Evolutionary conservation across 2,888 invertebrate species (phyloP), one percentile per base, ranked within the genome.

Genomic region (Anoncus sp.): DNA sequence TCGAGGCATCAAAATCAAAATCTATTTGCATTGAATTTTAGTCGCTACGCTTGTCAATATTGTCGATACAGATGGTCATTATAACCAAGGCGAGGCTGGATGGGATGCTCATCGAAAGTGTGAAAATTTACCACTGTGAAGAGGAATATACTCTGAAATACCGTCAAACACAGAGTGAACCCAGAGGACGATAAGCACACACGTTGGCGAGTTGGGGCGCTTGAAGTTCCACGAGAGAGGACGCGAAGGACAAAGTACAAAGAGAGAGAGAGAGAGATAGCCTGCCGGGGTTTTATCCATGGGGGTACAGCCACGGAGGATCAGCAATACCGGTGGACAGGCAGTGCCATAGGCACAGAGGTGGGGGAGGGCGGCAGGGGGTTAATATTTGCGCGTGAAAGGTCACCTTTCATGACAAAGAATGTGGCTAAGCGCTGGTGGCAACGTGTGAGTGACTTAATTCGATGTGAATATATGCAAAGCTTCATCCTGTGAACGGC

Each of bases 301-400:
- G n/a, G n/a, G n/a, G 71, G 62, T 63, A 22, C 53, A 31, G 51
- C 31, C 45, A 38, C 38, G 40, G 60, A 60, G 59, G 60, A 60
- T 49, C 59, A 49, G 45, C 38, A 72, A 59, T 43, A 60, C 51
- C 20, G 31, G 51, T 51, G 20, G 31, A 60, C 35, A 35, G 38
- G 70, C 76, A 51, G 78, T 75, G 79, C 60, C 63, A 76, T 63
- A 67, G 74, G 89, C 92, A 92, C 89, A 47, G 18, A 47, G 87
- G n/a, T n/a, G n/a, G n/a, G 82, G 86, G 5, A 31, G 31, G 5
- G 31, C 4, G 31, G 31, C 31, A 31, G 84, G 82, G 81, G 85
- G 80, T 88, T 89, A 90, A 90, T 92, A 92, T 92, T 93, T 93
- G 92, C 92, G 92, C 92, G 92, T 92, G 92, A 93, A 93, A 93